Evolutionary conservation across 2,888 invertebrate genomes (phyloP), one percentile per base, ranked within the genome.

Genomic region (Monopis laevigella): DNA sequence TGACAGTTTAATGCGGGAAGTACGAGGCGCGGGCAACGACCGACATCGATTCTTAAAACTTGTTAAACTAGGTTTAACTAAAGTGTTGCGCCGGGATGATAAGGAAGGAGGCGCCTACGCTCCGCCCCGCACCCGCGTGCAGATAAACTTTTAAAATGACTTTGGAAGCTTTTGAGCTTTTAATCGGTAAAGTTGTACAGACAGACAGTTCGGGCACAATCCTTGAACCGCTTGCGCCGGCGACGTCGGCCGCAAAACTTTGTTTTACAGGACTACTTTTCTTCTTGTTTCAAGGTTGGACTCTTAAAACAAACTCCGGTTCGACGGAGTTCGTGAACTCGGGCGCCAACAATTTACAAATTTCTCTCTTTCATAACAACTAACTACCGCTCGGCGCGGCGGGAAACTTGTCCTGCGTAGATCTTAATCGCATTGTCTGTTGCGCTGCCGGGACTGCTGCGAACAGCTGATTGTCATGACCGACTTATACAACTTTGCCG

Each of bases 91-190:
- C 62, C 58, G 56, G 59, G 62, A 65, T 69, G 74, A 78, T 78
- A 78, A 75, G 74, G 66, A 62, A 65, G 62, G 54, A 63, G 51
- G 67, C 74, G 67, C 68, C 67, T 68, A 58, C 59, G 49, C 62
- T 54, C 51, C 62, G 59, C 59, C 60, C 55, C 47, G 53, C 56
- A 58, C 24, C 29, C 52, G 62, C 55, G 72, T 72, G 68, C 74
- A 81, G 82, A 82, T 82, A 82, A 82, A 82, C 82, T 82, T 82
- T 82, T 81, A 81, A 82, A 82, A 82, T 82, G 82, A 82, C 82
- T 82, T 82, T 78, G 77, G 82, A 80, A 81, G 81, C 82, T 81
- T 81, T 82, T 81, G 82, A 82, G 82, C 82, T 81, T 82, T 82
- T 82, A 82, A 82, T 82, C 82, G 82, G 80, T 77, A 78, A 82